These are phyloP conservation scores for Triplophysa tibetana DNA, from an alignment of 2,113 vertebrate species.

Conservation along the genomic window DNA sequence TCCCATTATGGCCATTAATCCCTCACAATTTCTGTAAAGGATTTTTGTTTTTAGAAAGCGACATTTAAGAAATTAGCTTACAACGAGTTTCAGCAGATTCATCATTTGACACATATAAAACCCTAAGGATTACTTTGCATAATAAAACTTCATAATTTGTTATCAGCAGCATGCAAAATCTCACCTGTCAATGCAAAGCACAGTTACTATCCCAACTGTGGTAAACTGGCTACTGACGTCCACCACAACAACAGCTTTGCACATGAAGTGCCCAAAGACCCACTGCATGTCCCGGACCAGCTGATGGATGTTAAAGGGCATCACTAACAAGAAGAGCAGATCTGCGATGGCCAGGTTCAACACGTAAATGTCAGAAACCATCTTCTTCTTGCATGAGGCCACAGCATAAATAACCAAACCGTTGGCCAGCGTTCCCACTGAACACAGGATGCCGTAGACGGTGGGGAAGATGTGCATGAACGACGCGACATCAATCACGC, in stretches of 20 bases:
- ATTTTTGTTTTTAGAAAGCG: too few relatives aligned
- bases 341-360: conserved; percentile 79
- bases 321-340: conserved; percentile 78
- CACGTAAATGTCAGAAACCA: conserved; percentile 81
- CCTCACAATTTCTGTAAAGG: too few relatives aligned
- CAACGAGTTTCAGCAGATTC: too few relatives aligned
- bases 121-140: background rate
- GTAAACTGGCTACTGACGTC: conserved; percentile 83
- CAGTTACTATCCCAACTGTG: conserved; percentile 79
- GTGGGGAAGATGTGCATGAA: conserved; percentile 80
- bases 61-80: too few relatives aligned
- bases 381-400: conserved; percentile 77
- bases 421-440: conserved; percentile 75
- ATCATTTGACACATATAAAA: background rate
- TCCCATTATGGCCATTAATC: too few relatives aligned
- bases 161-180: conserved; percentile 12
- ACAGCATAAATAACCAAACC: conserved; percentile 78
- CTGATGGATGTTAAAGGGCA: conserved; percentile 83
- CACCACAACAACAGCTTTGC: conserved; percentile 79
- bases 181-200: conserved; percentile 80
- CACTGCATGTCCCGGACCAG: conserved; percentile 79
- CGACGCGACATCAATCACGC: conserved; percentile 65
- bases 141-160: background rate
- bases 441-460: conserved; percentile 76
- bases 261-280: conserved; percentile 81